These are phyloP conservation scores for Mobula birostris DNA, from an alignment of 2,113 vertebrate genomes.

Conservation along the genomic window DNA sequence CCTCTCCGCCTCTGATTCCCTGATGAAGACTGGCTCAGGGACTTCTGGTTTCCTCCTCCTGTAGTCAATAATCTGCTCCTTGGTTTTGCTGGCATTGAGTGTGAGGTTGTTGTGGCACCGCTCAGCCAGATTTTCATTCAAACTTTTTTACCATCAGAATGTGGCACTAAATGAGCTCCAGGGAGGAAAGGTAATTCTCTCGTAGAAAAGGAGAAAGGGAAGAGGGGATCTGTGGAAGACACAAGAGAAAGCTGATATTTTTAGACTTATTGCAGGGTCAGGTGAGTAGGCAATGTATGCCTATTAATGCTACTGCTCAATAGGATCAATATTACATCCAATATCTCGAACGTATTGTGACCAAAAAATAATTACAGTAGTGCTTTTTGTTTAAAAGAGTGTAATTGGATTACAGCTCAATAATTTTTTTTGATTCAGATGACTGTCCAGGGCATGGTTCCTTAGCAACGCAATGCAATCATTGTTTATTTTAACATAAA, in stretches of 20 bases:
- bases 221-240: neutral
- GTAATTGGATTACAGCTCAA: neutral
- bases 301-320: neutral
- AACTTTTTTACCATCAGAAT: too few relatives aligned
- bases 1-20: too few relatives aligned
- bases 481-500: slow-evolving; percentile 28
- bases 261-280: neutral
- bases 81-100: too few relatives aligned
- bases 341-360: neutral
- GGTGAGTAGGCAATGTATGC: too few relatives aligned
- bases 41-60: too few relatives aligned
- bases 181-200: neutral
- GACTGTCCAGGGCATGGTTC: neutral
- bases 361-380: neutral
- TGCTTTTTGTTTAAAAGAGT: neutral
- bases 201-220: neutral
- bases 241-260: neutral
- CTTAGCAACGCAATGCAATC: slow-evolving; percentile 2
- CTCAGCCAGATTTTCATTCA: too few relatives aligned
- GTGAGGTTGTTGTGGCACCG: too few relatives aligned
- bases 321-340: neutral
- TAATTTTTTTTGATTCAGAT: neutral
- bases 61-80: too few relatives aligned
- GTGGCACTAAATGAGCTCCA: neutral
- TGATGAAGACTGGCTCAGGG: too few relatives aligned